Conservation (phyloP, 2,888 invertebrate genomes). For the Cepaea hortensis region DNA sequence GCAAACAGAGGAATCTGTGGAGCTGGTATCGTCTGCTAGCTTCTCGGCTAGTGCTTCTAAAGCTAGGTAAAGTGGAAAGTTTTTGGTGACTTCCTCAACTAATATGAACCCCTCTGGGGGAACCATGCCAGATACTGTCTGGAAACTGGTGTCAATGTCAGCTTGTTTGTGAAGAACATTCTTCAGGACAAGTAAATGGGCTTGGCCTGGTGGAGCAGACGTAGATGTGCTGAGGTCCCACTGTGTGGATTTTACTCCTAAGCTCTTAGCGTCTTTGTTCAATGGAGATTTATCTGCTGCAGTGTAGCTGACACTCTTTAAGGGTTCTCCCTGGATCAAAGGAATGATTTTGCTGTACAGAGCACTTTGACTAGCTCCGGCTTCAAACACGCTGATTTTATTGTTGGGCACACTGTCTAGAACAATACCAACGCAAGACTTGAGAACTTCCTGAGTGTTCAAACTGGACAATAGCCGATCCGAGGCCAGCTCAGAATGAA, state of each 20-base stretch:
- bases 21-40: constrained; percentile 15
- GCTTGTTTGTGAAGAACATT: constrained; percentile 64
- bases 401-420: constrained; percentile 86
- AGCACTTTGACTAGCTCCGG: constrained; percentile 71
- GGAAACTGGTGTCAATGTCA: constrained; percentile 57
- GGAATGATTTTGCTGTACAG: constrained; percentile 60
- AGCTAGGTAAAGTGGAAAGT: constrained; percentile 66
- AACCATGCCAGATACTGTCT: constrained; percentile 78
- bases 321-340: constrained; percentile 83
- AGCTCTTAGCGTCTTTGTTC: constrained; percentile 76
- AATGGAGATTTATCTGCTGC: constrained; percentile 77
- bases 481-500: constrained; percentile 53
- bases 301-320: constrained; percentile 81
- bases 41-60: constrained; percentile 59
- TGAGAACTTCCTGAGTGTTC: constrained; percentile 59
- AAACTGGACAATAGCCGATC: constrained; percentile 58
- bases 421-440: constrained; percentile 82
- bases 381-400: constrained; percentile 86
- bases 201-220: constrained; percentile 57
- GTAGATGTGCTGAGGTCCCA: constrained; percentile 82
- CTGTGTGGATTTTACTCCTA: constrained; percentile 81
- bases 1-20: constrained; percentile 47
- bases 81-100: constrained; percentile 75
- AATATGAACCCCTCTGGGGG: constrained; percentile 79
- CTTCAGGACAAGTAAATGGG: constrained; percentile 70